Base-by-base conservation (phyloP, 1,140 invertebrate species). In the Carcinoscorpius rotundicauda region DNA sequence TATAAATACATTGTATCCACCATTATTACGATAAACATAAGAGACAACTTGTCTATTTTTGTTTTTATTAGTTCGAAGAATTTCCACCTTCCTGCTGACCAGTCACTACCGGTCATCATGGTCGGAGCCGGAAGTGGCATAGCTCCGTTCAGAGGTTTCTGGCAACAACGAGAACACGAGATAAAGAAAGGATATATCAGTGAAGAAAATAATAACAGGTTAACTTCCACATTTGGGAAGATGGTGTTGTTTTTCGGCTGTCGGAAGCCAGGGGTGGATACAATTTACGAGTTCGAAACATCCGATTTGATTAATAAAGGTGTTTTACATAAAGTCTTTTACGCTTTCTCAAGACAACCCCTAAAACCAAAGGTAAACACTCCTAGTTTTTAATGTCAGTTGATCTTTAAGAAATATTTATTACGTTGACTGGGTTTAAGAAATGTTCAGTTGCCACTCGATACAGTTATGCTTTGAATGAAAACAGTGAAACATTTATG, bases 101-200 rank as follows among this genome's bases (percentile, higher is more conserved):
- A 52, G 4, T 51, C 60, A 5, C 83, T 85, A 52, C 93, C 95
- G 6, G 83, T 98, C n/a, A 87, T 98, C 70, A 81, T 98, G 73
- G 91, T 98, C 61, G 94, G 95, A 29, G 93, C 95, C 5, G 94
- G 87, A 53, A 97, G 93, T 3, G 91, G 91, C 49, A 89, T 93
- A 51, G 90, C 91, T 0, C 91, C 91, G 1, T 94, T 93, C 76
- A 80, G 90, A 72, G 86, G 86, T 29, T 94, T 93, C 72, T 93
- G 91, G 91, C 87, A 93, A 75, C 87, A 93, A 72, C 82, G 60
- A 56, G n/a, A 68, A 4, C 55, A 53, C 6, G n/a, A 52, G 3
- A 48, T 53, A 6, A 53, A 65, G 8, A 59, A 65, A 8, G 4
- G 50, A 10, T 51, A 8, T 1, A 11, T 61, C 29, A 29, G 29